Evolutionary conservation across 2,797 vertebrate genomes (phyloP), one percentile per base, ranked within the genome.

Genomic region (Microhierax caerulescens): DNA sequence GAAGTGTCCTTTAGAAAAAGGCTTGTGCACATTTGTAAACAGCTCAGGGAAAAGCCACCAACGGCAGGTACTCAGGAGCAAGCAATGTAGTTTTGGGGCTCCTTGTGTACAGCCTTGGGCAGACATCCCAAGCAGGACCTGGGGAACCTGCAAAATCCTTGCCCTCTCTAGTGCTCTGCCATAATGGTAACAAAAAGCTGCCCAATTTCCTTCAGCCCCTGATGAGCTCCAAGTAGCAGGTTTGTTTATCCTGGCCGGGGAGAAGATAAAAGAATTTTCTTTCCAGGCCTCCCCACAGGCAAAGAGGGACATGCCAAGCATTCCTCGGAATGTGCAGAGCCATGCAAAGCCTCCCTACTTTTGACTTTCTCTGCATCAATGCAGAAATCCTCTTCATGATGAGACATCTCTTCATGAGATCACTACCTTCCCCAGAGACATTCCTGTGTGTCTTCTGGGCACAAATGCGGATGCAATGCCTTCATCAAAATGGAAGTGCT

Each of bases 401-500:
- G 37, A 92, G 37, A 16, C 9, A 74, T 25, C 51, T 21, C 19
- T 64, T 34, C 41, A 32, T 12, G 57, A 67, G 37, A 77, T 10
- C 68, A 77, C 22, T 63, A 48, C 51, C 34, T 88, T 84, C 30
- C 45, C 59, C n/a, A 54, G 50, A 32, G 61, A 67, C 6, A 34
- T 63, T 80, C 69, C 37, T 27, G 1, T 28, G 4, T 59, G 36
- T 57, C 43, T 56, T 7, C 32, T 75, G 41, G 37, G 36, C 56
- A 85, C 21, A 81, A 53, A 91, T 17, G 13, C 19, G 25, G 41
- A 60, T 36, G 34, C 21, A 70, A 27, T 24, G 7, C 14, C 3
- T 50, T 76, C n/a, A 32, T 7, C 68, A 68, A 85, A 95, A 80
- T 32, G 25, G 21, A 94, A 96, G 80, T 28, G 23, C 30, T 88